Percentiles rank a stretch among this genome's conserved stretches.
Conservation (phyloP, 2,888 invertebrate genomes). For the Coenonympha arcania region DNA sequence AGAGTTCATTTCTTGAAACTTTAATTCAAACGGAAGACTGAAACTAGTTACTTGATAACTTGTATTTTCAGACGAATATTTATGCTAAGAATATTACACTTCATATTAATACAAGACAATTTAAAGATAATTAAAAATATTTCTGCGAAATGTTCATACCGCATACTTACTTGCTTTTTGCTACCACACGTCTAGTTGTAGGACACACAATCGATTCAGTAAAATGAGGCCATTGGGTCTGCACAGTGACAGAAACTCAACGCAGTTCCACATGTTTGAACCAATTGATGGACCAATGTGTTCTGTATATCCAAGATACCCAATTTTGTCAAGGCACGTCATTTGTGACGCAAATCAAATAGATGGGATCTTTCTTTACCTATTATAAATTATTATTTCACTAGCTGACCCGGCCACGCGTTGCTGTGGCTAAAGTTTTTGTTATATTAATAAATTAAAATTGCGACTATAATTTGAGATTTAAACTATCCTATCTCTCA, state of each 20-base stretch:
- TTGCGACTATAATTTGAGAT: no score
- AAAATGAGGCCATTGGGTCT: conserved; percentile 52
- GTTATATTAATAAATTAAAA: no score
- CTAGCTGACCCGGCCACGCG: no score
- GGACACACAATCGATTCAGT: conserved; percentile 46
- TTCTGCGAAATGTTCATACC: conserved; percentile 13
- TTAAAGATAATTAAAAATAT: conserved; percentile 5
- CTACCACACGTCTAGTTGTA: conserved; percentile 7
- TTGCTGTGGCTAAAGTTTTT: no score
- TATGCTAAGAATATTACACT: neutral
- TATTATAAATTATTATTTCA: no score
- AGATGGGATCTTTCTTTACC: no score
- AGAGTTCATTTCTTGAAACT: neutral
- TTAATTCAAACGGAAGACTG: neutral
- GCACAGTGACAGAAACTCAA: conserved; percentile 23
- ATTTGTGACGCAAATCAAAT: no score
- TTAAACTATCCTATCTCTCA: no score
- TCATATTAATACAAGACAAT: neutral
- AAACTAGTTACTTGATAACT: neutral
- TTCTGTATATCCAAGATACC: neutral
- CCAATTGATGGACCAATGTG: neutral
- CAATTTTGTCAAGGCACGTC: neutral
- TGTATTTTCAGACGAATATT: neutral
- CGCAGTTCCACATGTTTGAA: neutral
- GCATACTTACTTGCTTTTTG: conserved; percentile 4